Base-by-base conservation (phyloP, 2,113 vertebrate species). In the Struthio camelus region DNA sequence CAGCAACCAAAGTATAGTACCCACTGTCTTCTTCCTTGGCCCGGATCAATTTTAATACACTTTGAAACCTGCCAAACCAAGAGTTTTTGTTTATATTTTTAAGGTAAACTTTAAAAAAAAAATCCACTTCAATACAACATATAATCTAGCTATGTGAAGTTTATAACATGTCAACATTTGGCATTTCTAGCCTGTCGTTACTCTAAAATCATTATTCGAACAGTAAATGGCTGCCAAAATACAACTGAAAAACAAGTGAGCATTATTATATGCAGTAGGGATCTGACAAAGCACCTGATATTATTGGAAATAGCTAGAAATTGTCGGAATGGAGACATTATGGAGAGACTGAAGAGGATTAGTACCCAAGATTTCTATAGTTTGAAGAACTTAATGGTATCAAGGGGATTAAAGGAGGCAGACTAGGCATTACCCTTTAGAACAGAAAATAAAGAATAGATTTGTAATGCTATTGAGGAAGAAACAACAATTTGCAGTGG, bases 21-120 rank as follows among this genome's bases (percentile, higher is more conserved):
- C 99, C 99, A 0, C 99, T 99, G 97, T 99, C 99, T 96, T 99
- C 99, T 79, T 99, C 98, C 94, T 99, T 99, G 67, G 99, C 99
- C 9, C 99, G 98, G 62, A 99, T 99, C 93, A 99, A 97, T 80
- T 99, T 99, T 85, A 99, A 96, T 95, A 98, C 96, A 61, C 99
- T 99, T 90, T 97, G 97, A 97, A 99, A 99, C 93, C 99, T 99
- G 88, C 25, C 92, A 48, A 77, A 92, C 87, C 3, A 3, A 48
- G 50, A 95, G 11, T 0, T 7, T 62, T 70, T 80, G 30, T 48
- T 70, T 70, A 40, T 22, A 51, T 36, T 89, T 91, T 94, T 93
- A 75, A 82, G 94, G 11, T 11, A 85, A 11, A 4, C 11, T 23
- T 44, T 17, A 40, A 69, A 51, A 13, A 3, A 72, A 70, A 48